Evolutionary conservation across 1,140 invertebrate genomes (phyloP), one percentile per base, ranked within the genome.

Genomic region (Zaprionus gabonicus): DNA sequence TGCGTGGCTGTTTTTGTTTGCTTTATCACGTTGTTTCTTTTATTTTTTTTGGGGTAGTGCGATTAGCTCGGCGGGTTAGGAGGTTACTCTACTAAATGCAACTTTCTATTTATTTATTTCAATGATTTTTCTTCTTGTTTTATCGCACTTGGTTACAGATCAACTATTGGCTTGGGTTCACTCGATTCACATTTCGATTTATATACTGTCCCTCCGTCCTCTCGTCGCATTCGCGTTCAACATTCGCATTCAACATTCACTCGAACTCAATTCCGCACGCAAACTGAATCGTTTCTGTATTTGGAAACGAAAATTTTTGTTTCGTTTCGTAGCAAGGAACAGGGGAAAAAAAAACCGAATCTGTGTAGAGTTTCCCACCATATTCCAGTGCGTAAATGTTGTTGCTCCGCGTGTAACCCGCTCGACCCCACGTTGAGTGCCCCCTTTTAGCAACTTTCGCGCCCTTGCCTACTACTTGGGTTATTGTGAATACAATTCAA

Each of bases 231-330:
- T 75, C 59, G 57, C 31, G 13, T 62, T 74, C 58, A 36, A 36
- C 69, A 70, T 71, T 59, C 67, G 63, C 67, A 76, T 60, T 76
- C 83, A 78, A 86, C 82, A 82, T 63, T 82, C 85, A 80, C 73
- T 80, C 85, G 76, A 81, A 67, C 90, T 82, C 86, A 75, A 90
- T 78, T 91, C 85, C 91, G 80, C 80, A 83, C 80, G 76, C 85
- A 76, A 91, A 91, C 90, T 91, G 78, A 86, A 87, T 78, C 82
- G 87, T 91, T 90, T 90, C 90, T 91, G 90, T 91, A 91, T 91
- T 82, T 91, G 85, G 85, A 86, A 91, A 74, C 80, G 83, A 82
- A 91, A 88, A 78, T 70, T 73, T 58, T 56, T 81, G 78, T 76
- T 90, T 72, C 87, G 71, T 63, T 75, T 82, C 75, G 77, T 73